Percentiles rank a stretch among this genome's conserved stretches.
phyloP scores from a whole-genome alignment of 1,140 invertebrate species.

The Micrasema minimum region DNA sequence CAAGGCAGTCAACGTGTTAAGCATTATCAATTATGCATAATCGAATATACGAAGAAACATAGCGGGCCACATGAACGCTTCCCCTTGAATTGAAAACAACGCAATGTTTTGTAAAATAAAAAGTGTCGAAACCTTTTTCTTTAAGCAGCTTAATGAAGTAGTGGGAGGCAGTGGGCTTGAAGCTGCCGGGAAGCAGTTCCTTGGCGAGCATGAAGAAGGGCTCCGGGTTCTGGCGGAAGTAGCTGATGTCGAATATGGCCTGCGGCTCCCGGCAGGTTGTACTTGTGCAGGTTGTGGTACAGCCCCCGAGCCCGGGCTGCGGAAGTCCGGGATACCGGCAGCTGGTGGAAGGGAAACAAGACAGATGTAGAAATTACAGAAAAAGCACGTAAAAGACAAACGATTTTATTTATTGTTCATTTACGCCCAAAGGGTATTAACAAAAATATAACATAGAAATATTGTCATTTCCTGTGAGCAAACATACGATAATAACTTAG shows the following conservation, averaged over 20 bases:
- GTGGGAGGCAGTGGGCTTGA: slow-evolving; percentile 85
- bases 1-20: no score
- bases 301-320: slow-evolving; percentile 91
- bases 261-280: slow-evolving; percentile 93
- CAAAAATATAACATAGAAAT: no score
- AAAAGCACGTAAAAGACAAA: no score
- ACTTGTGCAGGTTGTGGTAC: slow-evolving; percentile 93
- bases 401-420: no score
- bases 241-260: slow-evolving; percentile 93
- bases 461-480: no score
- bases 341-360: slow-evolving; percentile 76
- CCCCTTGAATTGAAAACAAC: no score
- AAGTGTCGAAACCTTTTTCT: slow-evolving; percentile 75
- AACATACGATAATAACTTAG: no score
- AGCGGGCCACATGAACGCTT: no score
- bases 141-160: slow-evolving; percentile 85
- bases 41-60: no score
- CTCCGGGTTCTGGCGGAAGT: slow-evolving; percentile 82
- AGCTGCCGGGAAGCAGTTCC: slow-evolving; percentile 84
- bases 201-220: slow-evolving; percentile 90
- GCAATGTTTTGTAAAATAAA: no score
- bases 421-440: no score
- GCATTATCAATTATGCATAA: no score
- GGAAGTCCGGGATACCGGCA: slow-evolving; percentile 94
- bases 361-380: slow-evolving; percentile 26